Base-by-base conservation (phyloP, 1,140 invertebrate genomes). In the Eurosta solidaginis region DNA sequence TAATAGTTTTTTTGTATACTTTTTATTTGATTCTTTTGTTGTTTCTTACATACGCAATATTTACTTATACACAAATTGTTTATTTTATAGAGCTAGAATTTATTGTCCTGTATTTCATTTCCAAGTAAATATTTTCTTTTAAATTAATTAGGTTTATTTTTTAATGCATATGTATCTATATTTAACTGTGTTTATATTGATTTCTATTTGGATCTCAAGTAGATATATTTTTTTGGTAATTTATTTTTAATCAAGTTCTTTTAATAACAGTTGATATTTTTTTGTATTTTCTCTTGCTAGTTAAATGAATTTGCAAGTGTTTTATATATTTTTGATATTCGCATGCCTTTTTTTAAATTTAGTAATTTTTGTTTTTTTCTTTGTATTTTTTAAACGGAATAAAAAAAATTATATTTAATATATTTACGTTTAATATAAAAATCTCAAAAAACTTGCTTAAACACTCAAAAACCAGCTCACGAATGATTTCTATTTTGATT, bases 71-170 rank as follows among this genome's bases (percentile, higher is more conserved):
- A n/a, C n/a, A n/a, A n/a, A 1, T 59, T 4, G 12, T 59, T 59
- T 59, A 12, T 49, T 76, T 33, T 50, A 25, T 29, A 77, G 78
- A 80, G 75, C 44, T 59, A 77, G 20, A 77, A 78, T 82, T 82
- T 82, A 81, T 82, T 81, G 81, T 81, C 81, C 81, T 82, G 81
- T 81, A 79, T 81, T 82, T 81, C 81, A 81, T 81, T 81, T 81
- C 75, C 80, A 81, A 80, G 81, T 82, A 81, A 77, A 54, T 33
- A 52, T 77, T 77, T n/a, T 42, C 17, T 29, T 25, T 76, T 50
- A n/a, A n/a, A 33, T 50, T 76, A 45, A 10, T 76, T 49, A 50
- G 77, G 80, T 79, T 78, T 77, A 76, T 81, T 76, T 44, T 74
- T 75, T 52, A 47, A 7, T 27, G 50, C 50, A 36, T 59, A 68